A percentile compares a stretch with the other conserved stretches of the same genome.
These are phyloP conservation scores for Bombyx mandarina DNA, from an alignment of 1,140 invertebrate species.

Conservation along the genomic window DNA sequence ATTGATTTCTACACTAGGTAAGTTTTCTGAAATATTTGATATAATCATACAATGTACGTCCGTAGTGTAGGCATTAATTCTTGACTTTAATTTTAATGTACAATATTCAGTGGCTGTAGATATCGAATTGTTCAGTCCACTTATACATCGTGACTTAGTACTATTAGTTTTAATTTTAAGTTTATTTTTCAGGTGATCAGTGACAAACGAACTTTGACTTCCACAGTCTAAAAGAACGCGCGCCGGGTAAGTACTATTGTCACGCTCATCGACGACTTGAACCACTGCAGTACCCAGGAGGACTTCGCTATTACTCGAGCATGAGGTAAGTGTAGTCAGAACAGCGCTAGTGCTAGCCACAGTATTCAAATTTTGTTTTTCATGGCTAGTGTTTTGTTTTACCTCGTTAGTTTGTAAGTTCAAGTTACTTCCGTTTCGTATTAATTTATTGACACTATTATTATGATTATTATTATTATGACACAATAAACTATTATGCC, in stretches of 20 bases:
- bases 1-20: too few relatives aligned
- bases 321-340: not conserved
- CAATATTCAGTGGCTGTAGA: too few relatives aligned
- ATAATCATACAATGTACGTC: too few relatives aligned
- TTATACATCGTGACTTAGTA: too few relatives aligned
- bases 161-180: slow-evolving; percentile 2
- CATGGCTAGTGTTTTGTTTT: not conserved
- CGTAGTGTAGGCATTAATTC: too few relatives aligned
- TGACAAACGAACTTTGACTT: slow-evolving; percentile 13
- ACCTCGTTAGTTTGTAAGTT: not conserved
- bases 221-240: slow-evolving; percentile 9
- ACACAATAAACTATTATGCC: slow-evolving; percentile 8
- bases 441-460: not conserved
- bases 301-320: not conserved
- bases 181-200: slow-evolving; percentile 7
- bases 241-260: slow-evolving; percentile 3
- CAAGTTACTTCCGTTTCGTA: not conserved
- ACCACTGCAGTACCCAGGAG: slow-evolving; percentile 3
- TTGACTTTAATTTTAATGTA: too few relatives aligned
- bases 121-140: too few relatives aligned
- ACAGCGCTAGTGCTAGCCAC: not conserved
- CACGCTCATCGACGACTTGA: not conserved
- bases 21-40: too few relatives aligned
- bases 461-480: slow-evolving; percentile 2
- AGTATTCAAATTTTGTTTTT: not conserved